phyloP scores from a whole-genome alignment of 1,140 invertebrate species.

The Drosophila simulans region DNA sequence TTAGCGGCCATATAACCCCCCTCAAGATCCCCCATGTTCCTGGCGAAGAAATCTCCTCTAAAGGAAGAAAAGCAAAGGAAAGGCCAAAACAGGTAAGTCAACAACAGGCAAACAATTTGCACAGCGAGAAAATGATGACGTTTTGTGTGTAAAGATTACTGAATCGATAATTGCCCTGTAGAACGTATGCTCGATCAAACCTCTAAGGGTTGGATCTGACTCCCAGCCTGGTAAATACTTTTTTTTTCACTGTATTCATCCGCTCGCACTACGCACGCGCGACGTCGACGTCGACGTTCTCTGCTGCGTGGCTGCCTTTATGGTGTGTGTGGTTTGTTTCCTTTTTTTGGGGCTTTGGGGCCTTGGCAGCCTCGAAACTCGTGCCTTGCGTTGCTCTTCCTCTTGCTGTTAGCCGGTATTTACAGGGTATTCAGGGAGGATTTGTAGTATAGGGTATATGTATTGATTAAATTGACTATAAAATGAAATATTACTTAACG shows the following conservation, averaged over 20 bases:
- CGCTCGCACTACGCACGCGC: conserved; percentile 77
- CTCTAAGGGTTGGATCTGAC: too few species aligned
- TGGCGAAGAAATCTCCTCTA: conserved; percentile 21
- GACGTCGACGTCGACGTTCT: conserved; percentile 38
- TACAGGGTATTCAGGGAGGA: conserved; percentile 17
- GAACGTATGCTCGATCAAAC: too few species aligned
- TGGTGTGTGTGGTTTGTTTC: conserved; percentile 33
- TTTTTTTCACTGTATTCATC: conserved; percentile 46
- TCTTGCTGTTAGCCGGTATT: conserved; percentile 38
- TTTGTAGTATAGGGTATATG: background rate
- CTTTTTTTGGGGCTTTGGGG: conserved; percentile 38
- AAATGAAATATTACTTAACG: too few species aligned
- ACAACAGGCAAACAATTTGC: conserved; percentile 37
- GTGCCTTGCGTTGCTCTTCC: conserved; percentile 66
- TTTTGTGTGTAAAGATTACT: too few species aligned
- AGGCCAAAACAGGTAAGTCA: conserved; percentile 78
- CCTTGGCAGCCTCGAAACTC: conserved; percentile 62
- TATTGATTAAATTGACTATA: background rate
- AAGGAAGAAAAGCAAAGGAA: conserved; percentile 60
- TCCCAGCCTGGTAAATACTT: too few species aligned
- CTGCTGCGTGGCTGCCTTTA: conserved; percentile 26
- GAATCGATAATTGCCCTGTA: too few species aligned
- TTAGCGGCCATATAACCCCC: conserved; percentile 21
- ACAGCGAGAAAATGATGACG: background rate
- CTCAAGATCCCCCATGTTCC: background rate